Percentiles rank a stretch among this genome's conserved stretches.
Conservation (phyloP, 2,888 invertebrate species). For the Drosophila anceps region DNA sequence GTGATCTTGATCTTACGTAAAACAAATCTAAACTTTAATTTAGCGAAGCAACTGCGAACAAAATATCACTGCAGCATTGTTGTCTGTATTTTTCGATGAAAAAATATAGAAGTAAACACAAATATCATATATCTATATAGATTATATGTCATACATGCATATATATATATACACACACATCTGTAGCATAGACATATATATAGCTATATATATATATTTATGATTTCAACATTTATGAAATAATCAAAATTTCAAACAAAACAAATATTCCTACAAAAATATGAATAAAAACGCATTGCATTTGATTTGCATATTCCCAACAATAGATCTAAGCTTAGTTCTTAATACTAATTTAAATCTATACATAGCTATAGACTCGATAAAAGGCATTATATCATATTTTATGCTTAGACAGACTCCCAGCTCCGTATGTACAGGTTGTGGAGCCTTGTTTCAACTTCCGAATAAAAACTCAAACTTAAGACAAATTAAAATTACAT, state of each 20-base stretch:
- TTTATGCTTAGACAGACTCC: slow-evolving; percentile 37
- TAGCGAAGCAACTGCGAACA: slow-evolving; percentile 73
- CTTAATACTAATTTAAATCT: slow-evolving; percentile 33
- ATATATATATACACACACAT: slow-evolving; percentile 7
- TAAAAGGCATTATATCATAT: slow-evolving; percentile 57
- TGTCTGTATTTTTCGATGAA: slow-evolving; percentile 70
- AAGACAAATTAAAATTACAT: slow-evolving; percentile 47
- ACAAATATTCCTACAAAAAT: slow-evolving; percentile 62
- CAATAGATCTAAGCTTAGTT: slow-evolving; percentile 42
- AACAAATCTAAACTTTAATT: slow-evolving; percentile 35
- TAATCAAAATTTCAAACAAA: slow-evolving; percentile 47
- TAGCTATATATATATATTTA: slow-evolving; percentile 12
- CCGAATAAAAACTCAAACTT: slow-evolving; percentile 49
- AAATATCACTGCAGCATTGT: slow-evolving; percentile 49
- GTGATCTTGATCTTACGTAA: slow-evolving; percentile 77
- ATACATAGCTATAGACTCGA: slow-evolving; percentile 33
- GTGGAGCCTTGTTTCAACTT: slow-evolving; percentile 46
- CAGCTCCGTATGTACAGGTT: slow-evolving; percentile 20
- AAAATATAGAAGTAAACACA: slow-evolving; percentile 62
- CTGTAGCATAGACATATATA: slow-evolving; percentile 23
- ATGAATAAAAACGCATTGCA: slow-evolving; percentile 46
- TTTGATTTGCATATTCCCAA: slow-evolving; percentile 68
- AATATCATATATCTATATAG: slow-evolving; percentile 30
- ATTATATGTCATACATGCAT: slow-evolving; percentile 12
- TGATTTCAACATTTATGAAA: slow-evolving; percentile 27